Percentiles rank a stretch among this genome's conserved stretches.
phyloP scores from a whole-genome alignment of 2,888 invertebrate species.

The Nomada ferruginata region DNA sequence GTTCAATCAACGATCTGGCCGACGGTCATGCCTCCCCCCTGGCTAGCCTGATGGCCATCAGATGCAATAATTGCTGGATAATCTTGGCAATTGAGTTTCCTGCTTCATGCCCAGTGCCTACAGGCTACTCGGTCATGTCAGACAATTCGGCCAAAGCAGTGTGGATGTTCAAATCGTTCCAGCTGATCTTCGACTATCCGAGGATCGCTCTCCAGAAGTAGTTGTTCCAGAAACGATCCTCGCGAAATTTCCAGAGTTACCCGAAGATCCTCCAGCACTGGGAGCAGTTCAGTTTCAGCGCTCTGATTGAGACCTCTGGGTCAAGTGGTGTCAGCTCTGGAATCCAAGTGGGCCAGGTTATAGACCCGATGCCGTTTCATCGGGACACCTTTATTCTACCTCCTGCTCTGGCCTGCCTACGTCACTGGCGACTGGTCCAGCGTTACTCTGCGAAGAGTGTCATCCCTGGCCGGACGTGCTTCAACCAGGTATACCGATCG shows the following conservation, averaged over 20 bases:
- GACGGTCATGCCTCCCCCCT: not conserved
- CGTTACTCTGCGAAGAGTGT: too few relatives aligned
- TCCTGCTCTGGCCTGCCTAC: not conserved
- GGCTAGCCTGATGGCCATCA: conserved; percentile 10
- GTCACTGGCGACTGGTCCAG: too few relatives aligned
- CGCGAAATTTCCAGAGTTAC: not conserved
- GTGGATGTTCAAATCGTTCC: not conserved
- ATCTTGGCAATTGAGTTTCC: conserved; percentile 56
- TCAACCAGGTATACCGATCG: too few relatives aligned
- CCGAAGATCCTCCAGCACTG: not conserved
- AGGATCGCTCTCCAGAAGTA: not conserved
- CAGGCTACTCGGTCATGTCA: not conserved
- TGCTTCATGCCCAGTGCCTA: not conserved
- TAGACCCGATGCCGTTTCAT: not conserved
- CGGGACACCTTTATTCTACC: not conserved
- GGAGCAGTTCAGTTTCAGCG: conserved; percentile 11
- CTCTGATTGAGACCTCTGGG: not conserved
- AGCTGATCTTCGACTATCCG: not conserved
- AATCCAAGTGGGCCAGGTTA: not conserved
- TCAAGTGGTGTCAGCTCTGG: conserved; percentile 14
- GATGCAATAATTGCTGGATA: conserved; percentile 53
- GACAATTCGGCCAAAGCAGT: too few relatives aligned
- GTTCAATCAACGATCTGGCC: conserved; percentile 14
- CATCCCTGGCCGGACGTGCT: too few relatives aligned
- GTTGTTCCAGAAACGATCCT: not conserved